phyloP scores from a whole-genome alignment of 2,113 vertebrate species.

The Elephantulus edwardii region DNA sequence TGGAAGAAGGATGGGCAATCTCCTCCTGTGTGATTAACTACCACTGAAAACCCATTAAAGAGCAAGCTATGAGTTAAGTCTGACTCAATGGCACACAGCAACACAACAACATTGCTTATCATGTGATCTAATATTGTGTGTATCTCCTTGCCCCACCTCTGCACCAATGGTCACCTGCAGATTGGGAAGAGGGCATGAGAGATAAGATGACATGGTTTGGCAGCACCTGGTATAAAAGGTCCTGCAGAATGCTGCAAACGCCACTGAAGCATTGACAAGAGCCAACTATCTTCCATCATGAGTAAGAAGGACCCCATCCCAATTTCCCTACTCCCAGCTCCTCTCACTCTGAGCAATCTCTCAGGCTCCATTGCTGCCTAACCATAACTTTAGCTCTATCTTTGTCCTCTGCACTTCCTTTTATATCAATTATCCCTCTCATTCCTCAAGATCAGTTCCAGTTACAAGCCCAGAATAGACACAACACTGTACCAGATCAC shows the following conservation, averaged over 20 bases:
- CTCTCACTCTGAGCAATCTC: not conserved
- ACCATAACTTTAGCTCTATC: no score
- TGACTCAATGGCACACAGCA: no score
- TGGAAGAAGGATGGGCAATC: no score
- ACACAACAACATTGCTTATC: not conserved
- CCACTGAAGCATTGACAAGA: not conserved
- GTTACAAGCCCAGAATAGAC: not conserved
- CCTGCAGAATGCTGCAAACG: not conserved
- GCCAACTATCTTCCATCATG: not conserved
- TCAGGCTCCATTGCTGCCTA: not conserved
- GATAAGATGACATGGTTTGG: no score
- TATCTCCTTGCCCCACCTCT: no score
- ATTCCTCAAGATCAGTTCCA: not conserved
- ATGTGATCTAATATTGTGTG: no score
- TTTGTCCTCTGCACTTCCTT: not conserved
- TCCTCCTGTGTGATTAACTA: no score
- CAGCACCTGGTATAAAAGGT: not conserved
- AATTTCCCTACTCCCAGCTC: no score
- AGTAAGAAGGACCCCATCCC: no score
- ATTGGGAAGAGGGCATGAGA: not conserved
- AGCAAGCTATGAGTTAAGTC: not conserved
- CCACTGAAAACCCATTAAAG: no score
- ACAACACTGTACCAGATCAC: not conserved
- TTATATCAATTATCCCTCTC: fast-evolving
- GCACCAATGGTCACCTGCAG: not conserved